Evolutionary conservation across 2,888 invertebrate genomes (phyloP), one percentile per base, ranked within the genome.

Genomic region (Agrotis segetum): DNA sequence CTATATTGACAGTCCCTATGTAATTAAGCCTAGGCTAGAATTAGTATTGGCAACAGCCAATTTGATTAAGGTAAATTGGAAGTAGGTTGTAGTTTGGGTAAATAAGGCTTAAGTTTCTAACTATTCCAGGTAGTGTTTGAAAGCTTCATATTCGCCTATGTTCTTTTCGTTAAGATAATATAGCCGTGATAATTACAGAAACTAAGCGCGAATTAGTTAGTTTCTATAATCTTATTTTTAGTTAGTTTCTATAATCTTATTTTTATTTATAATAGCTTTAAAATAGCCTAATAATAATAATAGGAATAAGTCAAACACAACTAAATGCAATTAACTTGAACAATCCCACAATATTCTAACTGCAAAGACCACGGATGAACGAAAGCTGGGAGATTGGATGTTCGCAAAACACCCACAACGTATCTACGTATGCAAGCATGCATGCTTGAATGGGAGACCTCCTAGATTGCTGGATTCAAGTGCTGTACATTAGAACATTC

Each of bases 381-480:
- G 58, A 61, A 69, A 63, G 59, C 50, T n/a, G 21, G 67, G 46
- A 70, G 74, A 80, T 82, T 81, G 77, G 65, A 72, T 24, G 50
- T 69, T 60, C 44, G 47, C 59, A 67, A 52, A 60, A 71, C 64
- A 63, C 46, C 24, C 65, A n/a, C 56, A 6, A 13, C n/a, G 17
- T 24, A 17, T 53, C 53, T 53, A 53, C 24, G 53, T 53, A 34
- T 65, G 72, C 49, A 70, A 74, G 58, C 62, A 72, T 77, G 58
- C 59, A 71, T 74, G 61, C 44, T 62, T 61, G 50, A 24, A 71
- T 62, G 55, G 56, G 64, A 70, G 65, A 62, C 24, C 62, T 53
- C 56, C 59, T 59, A 70, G 68, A 74, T 83, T 75, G 74, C 40
- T 65, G 71, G 73, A 69, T 82, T 75, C 74, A 69, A 81, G 67